Percentiles rank a stretch among this genome's conserved stretches.
Evolutionary conservation across 1,140 invertebrate species (phyloP).

Genomic region (Ostrea denselamellosa): DNA sequence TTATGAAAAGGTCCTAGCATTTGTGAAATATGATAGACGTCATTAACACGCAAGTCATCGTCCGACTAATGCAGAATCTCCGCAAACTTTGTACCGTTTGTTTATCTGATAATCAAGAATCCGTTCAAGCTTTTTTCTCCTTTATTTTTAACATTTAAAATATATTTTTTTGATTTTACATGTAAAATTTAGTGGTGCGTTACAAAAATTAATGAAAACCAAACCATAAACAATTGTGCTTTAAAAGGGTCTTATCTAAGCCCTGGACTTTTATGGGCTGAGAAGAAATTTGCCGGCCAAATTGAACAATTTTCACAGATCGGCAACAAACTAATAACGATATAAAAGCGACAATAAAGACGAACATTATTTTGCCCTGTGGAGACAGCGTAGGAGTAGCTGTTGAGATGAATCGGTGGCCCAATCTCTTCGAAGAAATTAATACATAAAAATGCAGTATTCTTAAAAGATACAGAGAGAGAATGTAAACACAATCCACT

Average conservation of each 20-base stretch:
- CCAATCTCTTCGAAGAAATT: neutral
- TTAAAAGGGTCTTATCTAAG: slow-evolving; percentile 26
- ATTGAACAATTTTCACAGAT: slow-evolving; percentile 27
- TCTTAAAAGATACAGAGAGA: slow-evolving; percentile 16
- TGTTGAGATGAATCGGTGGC: neutral
- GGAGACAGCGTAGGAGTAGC: neutral
- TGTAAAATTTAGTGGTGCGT: neutral
- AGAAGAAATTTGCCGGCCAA: slow-evolving; percentile 23
- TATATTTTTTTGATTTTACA: neutral
- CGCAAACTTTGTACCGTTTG: neutral
- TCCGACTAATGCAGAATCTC: neutral
- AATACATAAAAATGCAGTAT: slow-evolving; percentile 15
- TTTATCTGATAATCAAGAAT: neutral
- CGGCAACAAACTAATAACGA: neutral
- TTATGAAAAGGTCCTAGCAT: neutral
- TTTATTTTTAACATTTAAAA: neutral
- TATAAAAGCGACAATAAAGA: neutral
- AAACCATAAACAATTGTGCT: neutral
- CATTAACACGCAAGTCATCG: neutral
- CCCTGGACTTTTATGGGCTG: neutral
- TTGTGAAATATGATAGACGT: slow-evolving; percentile 3
- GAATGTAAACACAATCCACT: slow-evolving; percentile 35
- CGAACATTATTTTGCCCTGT: neutral
- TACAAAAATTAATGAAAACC: neutral
- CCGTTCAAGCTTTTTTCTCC: neutral